Base-by-base conservation (phyloP, 2,888 invertebrate species). In the Apodemia duryi region DNA sequence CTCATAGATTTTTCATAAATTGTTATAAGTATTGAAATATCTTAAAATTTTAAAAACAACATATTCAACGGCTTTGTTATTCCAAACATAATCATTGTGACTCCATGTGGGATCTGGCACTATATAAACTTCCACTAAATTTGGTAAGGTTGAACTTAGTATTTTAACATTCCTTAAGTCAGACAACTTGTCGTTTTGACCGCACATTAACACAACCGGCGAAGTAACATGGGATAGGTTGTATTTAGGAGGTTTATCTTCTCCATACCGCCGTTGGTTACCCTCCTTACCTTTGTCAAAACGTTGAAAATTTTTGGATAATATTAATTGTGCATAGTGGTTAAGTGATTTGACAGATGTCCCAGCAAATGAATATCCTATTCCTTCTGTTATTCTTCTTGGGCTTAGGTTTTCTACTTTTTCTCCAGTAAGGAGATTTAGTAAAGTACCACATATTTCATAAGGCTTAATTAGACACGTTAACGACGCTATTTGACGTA, bases 221-320 rank as follows among this genome's bases (percentile, higher is more conserved):
- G 79, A 77, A 0, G 74, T 79, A 2, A 85, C 71, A 63, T 77
- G 80, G 28, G 63, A 71, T 49, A 86, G 66, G 43, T 83, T 73
- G 65, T 85, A 85, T 1, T 66, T 62, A 0, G 84, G 83, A 0
- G 84, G 80, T 0, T 10, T 60, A 9, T 21, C 35, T 1, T n/a
- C 21, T 21, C 64, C 64, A 11, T 64, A 64, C 38, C 28, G 35
- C 46, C 38, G 43, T 11, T 32, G 61, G 35, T 64, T 64, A 6
- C 13, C 61, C 38, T 64, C 28, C 21, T 38, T 11, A 4, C 64
- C 61, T 2, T 61, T 51, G n/a, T 64, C 61, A 11, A 61, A 64
- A 35, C 64, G 43, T 61, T 64, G 64, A 29, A 64, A 64, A 10
- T 49, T 61, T 21, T 61, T 2, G 21, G 60, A 61, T 35, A 2